Evolutionary conservation across 1,140 invertebrate species (phyloP).

Genomic region (Galleria mellonella): DNA sequence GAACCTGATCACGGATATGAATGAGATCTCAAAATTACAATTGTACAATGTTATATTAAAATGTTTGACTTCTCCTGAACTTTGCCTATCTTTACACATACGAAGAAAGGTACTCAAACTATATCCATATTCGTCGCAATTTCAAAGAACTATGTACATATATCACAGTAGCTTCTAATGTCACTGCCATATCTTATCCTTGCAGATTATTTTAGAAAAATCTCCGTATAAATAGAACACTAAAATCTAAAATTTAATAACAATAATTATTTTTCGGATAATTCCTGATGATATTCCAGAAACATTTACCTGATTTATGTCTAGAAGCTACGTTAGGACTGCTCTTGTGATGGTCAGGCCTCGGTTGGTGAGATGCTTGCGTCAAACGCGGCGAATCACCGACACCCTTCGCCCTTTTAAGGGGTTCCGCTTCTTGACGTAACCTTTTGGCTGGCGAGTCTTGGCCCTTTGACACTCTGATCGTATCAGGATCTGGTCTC

Average conservation of each 20-base stretch:
- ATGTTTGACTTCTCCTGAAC: too few relatives aligned
- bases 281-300: background rate
- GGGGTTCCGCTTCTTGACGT: constrained; percentile 56
- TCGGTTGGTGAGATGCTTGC: constrained; percentile 36
- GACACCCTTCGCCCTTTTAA: constrained; percentile 57
- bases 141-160: too few relatives aligned
- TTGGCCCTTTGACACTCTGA: constrained; percentile 45
- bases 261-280: too few relatives aligned
- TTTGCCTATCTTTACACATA: too few relatives aligned
- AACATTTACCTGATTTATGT: constrained; percentile 46
- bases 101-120: too few relatives aligned
- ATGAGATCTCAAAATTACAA: background rate
- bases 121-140: too few relatives aligned
- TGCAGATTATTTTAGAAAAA: too few relatives aligned
- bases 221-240: too few relatives aligned
- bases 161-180: too few relatives aligned
- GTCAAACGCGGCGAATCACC: constrained; percentile 52
- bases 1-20: constrained; percentile 36
- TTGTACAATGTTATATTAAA: too few relatives aligned
- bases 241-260: too few relatives aligned
- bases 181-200: too few relatives aligned
- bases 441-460: constrained; percentile 58
- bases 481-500: constrained; percentile 59
- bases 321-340: constrained; percentile 66
- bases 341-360: constrained; percentile 59